Conservation (phyloP, 1,140 invertebrate genomes). For the Dreissena rostriformis region DNA sequence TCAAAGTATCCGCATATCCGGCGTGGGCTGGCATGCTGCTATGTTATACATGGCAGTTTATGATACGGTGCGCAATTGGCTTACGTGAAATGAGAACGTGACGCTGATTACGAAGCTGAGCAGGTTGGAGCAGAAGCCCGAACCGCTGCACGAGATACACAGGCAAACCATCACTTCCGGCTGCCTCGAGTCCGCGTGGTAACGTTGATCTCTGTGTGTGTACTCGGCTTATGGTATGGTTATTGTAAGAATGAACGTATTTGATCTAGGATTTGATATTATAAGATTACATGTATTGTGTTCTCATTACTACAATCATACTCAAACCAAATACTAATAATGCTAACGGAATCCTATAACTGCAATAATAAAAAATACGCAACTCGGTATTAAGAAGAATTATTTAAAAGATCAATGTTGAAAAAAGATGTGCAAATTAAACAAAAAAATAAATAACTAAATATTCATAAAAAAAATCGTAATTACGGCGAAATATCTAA, state of each 20-base stretch:
- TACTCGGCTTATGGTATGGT: background rate
- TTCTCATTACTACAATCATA: background rate
- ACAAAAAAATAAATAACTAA: background rate
- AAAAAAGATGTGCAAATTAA: background rate
- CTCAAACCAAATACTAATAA: background rate
- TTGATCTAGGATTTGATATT: background rate
- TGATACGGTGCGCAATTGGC: background rate
- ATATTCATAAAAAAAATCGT: background rate
- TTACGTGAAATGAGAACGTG: conserved; percentile 29
- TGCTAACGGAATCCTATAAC: background rate
- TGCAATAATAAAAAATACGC: background rate
- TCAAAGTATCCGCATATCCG: too few species aligned
- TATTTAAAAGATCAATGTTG: background rate
- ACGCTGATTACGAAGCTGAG: conserved; percentile 2
- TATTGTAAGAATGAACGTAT: background rate
- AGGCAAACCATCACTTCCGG: background rate
- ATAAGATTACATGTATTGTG: background rate
- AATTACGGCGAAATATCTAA: background rate
- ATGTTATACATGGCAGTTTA: too few species aligned
- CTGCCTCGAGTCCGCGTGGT: background rate
- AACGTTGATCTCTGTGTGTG: background rate
- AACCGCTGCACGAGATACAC: background rate
- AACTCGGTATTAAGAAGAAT: background rate
- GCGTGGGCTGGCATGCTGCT: too few species aligned
- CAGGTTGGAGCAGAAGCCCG: conserved; percentile 13